These are phyloP conservation scores for Toxotes jaculatrix DNA, from an alignment of 2,113 vertebrate genomes.

Conservation along the genomic window DNA sequence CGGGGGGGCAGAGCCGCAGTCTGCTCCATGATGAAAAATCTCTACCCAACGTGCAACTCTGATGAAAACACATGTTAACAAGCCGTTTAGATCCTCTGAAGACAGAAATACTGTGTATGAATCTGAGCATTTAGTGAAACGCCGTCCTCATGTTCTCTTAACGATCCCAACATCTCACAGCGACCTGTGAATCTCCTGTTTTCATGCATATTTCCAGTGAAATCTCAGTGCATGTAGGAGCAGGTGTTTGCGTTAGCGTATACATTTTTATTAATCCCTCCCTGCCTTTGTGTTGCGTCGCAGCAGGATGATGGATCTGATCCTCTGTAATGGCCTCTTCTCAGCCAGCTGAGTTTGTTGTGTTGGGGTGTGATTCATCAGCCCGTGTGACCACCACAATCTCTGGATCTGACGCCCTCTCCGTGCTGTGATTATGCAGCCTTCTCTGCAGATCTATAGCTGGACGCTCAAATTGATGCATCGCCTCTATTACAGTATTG, in stretches of 20 bases:
- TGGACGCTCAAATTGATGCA: constrained; percentile 44
- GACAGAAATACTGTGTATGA: neutral
- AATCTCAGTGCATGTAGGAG: neutral
- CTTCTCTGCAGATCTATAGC: constrained; percentile 32
- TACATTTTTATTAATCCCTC: neutral
- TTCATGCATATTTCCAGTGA: no score
- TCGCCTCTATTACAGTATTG: constrained; percentile 38
- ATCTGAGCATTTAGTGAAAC: neutral
- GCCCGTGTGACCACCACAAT: neutral
- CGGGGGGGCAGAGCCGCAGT: neutral
- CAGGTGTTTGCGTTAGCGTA: neutral
- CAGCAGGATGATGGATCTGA: constrained; percentile 46
- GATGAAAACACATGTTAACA: neutral
- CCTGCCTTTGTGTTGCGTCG: neutral
- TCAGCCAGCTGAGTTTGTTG: constrained; percentile 15
- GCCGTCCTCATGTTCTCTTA: no score
- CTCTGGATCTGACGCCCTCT: neutral
- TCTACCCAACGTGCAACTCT: neutral
- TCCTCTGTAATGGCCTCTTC: constrained; percentile 26
- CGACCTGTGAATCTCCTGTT: no score
- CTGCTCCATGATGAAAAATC: constrained; percentile 3
- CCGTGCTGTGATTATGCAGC: constrained; percentile 16
- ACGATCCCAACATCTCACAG: no score
- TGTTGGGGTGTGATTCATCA: constrained; percentile 43
- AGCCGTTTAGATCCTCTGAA: neutral